A percentile compares a stretch with the other conserved stretches of the same genome.
Evolutionary conservation across 2,888 invertebrate species (phyloP).

Genomic region (Nysson spinosus): DNA sequence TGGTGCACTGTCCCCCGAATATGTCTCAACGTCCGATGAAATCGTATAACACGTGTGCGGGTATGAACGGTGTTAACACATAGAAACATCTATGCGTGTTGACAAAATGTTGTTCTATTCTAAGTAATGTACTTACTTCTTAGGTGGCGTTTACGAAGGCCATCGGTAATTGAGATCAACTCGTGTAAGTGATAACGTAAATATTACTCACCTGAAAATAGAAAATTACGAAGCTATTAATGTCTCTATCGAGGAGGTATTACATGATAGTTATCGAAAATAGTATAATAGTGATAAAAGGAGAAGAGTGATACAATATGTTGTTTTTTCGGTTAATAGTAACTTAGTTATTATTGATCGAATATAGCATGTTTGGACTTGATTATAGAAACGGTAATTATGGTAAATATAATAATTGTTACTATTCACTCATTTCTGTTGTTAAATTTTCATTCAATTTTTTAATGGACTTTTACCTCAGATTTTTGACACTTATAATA

Average conservation of each 20-base stretch:
- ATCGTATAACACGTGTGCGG: conserved; percentile 3
- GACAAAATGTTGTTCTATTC: conserved; percentile 40
- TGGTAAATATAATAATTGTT: no score
- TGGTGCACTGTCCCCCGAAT: conserved; percentile 1
- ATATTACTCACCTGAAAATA: conserved; percentile 70
- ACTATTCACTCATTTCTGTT: no score
- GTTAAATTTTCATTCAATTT: no score
- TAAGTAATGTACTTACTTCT: conserved; percentile 51
- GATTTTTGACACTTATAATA: background rate
- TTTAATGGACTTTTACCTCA: no score
- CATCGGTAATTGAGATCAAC: conserved; percentile 55
- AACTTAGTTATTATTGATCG: no score
- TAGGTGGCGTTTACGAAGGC: conserved; percentile 24
- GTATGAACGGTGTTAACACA: conserved; percentile 5
- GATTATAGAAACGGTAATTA: no score
- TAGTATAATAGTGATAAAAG: no score
- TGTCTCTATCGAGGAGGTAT: background rate
- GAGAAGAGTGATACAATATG: no score
- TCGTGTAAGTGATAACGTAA: no score
- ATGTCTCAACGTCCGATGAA: background rate
- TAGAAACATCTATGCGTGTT: conserved; percentile 17
- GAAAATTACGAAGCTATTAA: conserved; percentile 42
- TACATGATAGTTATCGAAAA: background rate
- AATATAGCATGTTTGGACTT: no score
- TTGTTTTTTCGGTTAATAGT: no score